Evolutionary conservation across 2,888 invertebrate species (phyloP).

Genomic region (Pocota personata): DNA sequence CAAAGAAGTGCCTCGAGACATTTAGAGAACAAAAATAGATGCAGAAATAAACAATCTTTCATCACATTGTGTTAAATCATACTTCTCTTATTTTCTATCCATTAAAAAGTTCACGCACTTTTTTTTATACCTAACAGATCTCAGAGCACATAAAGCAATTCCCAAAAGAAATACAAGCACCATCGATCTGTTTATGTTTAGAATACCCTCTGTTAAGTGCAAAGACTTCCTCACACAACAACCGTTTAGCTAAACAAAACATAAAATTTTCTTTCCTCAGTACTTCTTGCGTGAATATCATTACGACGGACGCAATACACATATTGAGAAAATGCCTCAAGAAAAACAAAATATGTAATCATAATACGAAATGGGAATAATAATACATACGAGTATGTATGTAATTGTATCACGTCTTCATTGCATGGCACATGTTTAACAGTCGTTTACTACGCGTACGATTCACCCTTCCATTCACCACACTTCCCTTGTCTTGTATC

Average conservation of each 20-base stretch:
- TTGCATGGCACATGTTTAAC: slow-evolving; percentile 39
- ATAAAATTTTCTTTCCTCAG: slow-evolving; percentile 35
- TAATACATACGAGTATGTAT: no score
- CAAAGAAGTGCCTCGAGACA: not conserved
- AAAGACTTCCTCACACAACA: not conserved
- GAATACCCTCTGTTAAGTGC: not conserved
- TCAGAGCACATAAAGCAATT: not conserved
- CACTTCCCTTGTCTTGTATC: slow-evolving; percentile 4
- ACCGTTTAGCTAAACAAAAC: slow-evolving; percentile 19
- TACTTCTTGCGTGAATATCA: slow-evolving; percentile 16
- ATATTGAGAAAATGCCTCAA: not conserved
- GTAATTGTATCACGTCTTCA: slow-evolving; percentile 51
- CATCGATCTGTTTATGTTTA: slow-evolving; percentile 39
- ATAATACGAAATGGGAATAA: slow-evolving; percentile 3
- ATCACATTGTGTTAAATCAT: not conserved
- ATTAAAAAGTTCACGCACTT: not conserved
- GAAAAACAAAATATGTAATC: not conserved
- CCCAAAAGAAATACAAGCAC: not conserved
- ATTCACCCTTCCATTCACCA: not conserved
- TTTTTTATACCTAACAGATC: not conserved
- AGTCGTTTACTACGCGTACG: slow-evolving; percentile 1
- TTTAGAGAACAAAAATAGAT: slow-evolving; percentile 7
- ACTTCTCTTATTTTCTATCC: not conserved
- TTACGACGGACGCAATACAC: not conserved
- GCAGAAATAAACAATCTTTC: not conserved